Evolutionary conservation across 1,140 invertebrate genomes (phyloP).

Genomic region (Drosophila bocqueti): DNA sequence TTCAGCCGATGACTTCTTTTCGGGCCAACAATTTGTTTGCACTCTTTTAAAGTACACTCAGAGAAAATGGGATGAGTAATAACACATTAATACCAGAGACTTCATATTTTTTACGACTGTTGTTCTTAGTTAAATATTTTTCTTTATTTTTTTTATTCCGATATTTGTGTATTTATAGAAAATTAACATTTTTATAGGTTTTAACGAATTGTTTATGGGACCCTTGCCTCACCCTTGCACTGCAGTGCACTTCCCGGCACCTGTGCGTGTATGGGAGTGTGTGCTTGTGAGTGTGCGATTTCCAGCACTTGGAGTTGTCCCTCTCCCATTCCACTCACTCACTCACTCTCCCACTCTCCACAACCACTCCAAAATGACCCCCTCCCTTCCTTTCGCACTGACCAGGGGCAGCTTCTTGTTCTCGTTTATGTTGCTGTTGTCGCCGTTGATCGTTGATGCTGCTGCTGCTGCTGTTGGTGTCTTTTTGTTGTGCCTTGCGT

Average conservation of each 20-base stretch:
- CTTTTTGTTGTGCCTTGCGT: conserved; percentile 31
- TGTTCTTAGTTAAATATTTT: neutral
- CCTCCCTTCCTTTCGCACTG: conserved; percentile 24
- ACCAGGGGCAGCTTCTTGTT: conserved; percentile 56
- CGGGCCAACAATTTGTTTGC: conserved; percentile 61
- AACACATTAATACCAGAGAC: neutral
- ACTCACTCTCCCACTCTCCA: conserved; percentile 18
- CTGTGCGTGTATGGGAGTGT: conserved; percentile 23
- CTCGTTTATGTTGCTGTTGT: conserved; percentile 36
- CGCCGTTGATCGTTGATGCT: conserved; percentile 6
- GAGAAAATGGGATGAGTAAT: neutral
- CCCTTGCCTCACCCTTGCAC: conserved; percentile 19
- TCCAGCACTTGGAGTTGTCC: conserved; percentile 40
- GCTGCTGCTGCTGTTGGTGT: conserved; percentile 12
- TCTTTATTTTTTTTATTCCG: neutral
- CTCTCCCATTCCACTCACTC: conserved; percentile 7
- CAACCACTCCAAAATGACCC: conserved; percentile 26
- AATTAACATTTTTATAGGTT: neutral
- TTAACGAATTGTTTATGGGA: conserved; percentile 49
- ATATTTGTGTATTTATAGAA: too few relatives aligned
- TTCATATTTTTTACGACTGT: neutral
- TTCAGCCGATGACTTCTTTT: conserved; percentile 31
- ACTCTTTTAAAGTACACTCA: conserved; percentile 10
- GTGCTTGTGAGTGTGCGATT: conserved; percentile 50
- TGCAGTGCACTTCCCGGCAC: conserved; percentile 3